phyloP scores from a whole-genome alignment of 1,140 invertebrate species.

The Orius insidiosus region DNA sequence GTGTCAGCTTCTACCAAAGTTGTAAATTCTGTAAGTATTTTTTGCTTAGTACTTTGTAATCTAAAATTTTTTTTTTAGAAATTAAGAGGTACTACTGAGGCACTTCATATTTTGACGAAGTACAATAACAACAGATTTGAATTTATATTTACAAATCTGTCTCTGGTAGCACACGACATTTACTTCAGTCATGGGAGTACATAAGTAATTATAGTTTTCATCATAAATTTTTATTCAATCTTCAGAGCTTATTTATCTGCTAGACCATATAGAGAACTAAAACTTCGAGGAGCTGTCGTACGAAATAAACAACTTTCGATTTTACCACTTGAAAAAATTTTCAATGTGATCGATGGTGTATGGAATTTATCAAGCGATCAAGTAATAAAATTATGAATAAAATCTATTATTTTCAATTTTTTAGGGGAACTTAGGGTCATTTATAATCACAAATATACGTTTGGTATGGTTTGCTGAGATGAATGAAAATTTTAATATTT shows the following conservation, averaged over 20 bases:
- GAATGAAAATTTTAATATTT: conserved; percentile 93
- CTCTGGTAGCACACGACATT: conserved; percentile 69
- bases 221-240: conserved; percentile 11
- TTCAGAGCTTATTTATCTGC: conserved; percentile 76
- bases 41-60: conserved; percentile 4
- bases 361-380: conserved; percentile 88
- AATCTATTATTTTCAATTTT: conserved; percentile 17
- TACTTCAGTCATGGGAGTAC: conserved; percentile 74
- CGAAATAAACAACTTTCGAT: conserved; percentile 72
- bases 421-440: conserved; percentile 85
- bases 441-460: conserved; percentile 89
- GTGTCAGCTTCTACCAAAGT: conserved; percentile 64
- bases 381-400: conserved; percentile 27
- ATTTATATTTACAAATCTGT: conserved; percentile 90
- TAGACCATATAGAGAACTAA: conserved; percentile 83
- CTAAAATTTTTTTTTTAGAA: conserved; percentile 35
- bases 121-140: conserved; percentile 76
- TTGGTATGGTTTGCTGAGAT: conserved; percentile 95
- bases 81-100: conserved; percentile 68
- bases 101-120: conserved; percentile 74
- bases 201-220: conserved; percentile 45
- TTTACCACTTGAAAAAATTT: conserved; percentile 75
- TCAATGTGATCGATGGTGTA: conserved; percentile 60
- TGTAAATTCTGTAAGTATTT: conserved; percentile 60
- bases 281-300: conserved; percentile 75